Evolutionary conservation across 1,140 invertebrate genomes (phyloP).

Genomic region (Calliopsis andreniformis): DNA sequence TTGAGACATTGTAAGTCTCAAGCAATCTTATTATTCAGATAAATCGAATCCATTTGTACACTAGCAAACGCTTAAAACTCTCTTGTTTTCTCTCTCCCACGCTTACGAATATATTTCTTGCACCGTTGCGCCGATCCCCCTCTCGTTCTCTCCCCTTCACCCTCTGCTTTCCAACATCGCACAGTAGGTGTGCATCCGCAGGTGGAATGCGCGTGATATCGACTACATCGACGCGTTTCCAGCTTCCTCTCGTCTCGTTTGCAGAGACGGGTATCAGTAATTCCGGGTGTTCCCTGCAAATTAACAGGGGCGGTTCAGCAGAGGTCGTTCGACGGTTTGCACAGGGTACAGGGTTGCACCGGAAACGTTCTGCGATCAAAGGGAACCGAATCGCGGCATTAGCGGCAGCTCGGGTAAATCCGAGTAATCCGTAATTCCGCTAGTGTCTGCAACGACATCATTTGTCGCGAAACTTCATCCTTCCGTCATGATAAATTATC

Average conservation of each 20-base stretch:
- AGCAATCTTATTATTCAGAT: slow-evolving; percentile 34
- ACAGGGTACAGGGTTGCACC: slow-evolving; percentile 29
- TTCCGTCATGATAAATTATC: neutral
- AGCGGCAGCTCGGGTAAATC: slow-evolving; percentile 21
- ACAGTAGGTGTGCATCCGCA: neutral
- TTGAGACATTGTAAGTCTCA: neutral
- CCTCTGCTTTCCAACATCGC: neutral
- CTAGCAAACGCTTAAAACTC: slow-evolving; percentile 45
- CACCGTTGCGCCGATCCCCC: neutral
- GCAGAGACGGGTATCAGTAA: slow-evolving; percentile 35
- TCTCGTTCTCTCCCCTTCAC: neutral
- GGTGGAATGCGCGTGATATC: slow-evolving; percentile 12
- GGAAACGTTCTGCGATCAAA: slow-evolving; percentile 54
- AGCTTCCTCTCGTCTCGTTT: slow-evolving; percentile 29
- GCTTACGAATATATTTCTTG: slow-evolving; percentile 11
- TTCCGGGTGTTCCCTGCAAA: slow-evolving; percentile 41
- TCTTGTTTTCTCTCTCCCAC: slow-evolving; percentile 33
- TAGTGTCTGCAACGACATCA: neutral
- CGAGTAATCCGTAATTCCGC: no score
- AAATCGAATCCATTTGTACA: slow-evolving; percentile 66
- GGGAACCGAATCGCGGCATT: slow-evolving; percentile 36
- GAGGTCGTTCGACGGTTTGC: slow-evolving; percentile 27
- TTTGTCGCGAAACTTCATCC: neutral
- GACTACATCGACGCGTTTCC: slow-evolving; percentile 23
- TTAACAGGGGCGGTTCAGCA: slow-evolving; percentile 25